Conservation (phyloP, 2,797 vertebrate species). For the Poecile montanus region DNA sequence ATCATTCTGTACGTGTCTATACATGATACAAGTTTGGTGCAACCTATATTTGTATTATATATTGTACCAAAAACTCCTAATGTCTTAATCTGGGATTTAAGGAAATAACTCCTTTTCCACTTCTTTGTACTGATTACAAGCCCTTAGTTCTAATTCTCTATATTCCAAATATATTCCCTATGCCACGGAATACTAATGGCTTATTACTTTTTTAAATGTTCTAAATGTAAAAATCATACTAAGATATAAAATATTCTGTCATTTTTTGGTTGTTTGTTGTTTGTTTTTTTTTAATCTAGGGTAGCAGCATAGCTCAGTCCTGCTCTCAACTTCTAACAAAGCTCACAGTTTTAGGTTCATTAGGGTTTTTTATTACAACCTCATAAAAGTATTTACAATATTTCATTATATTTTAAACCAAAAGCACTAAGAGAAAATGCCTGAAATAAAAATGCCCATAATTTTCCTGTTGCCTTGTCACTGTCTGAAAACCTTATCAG, state of each 20-base stretch:
- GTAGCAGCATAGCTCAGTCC: neutral
- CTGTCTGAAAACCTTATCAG: conserved; percentile 45
- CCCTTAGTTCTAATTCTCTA: fast-evolving
- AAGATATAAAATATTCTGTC: neutral
- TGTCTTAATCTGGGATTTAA: neutral
- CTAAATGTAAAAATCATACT: neutral
- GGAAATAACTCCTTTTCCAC: neutral
- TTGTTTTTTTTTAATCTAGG: neutral
- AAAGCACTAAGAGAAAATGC: neutral
- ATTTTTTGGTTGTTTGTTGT: fast-evolving
- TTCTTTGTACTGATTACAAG: neutral
- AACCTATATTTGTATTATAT: fast-evolving
- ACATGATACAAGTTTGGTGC: no score
- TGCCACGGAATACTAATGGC: neutral
- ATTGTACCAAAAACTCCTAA: neutral
- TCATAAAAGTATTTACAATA: conserved; percentile 33
- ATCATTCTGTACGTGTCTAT: fast-evolving
- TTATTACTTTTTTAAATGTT: neutral
- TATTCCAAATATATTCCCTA: neutral
- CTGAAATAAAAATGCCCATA: conserved; percentile 39
- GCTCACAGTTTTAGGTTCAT: neutral
- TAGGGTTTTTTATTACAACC: neutral
- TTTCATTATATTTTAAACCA: conserved; percentile 33
- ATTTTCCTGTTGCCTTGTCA: neutral
- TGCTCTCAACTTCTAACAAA: neutral